Conservation (phyloP, 92 coral and sea anemone genomes). For the Diadumene lineata region DNA sequence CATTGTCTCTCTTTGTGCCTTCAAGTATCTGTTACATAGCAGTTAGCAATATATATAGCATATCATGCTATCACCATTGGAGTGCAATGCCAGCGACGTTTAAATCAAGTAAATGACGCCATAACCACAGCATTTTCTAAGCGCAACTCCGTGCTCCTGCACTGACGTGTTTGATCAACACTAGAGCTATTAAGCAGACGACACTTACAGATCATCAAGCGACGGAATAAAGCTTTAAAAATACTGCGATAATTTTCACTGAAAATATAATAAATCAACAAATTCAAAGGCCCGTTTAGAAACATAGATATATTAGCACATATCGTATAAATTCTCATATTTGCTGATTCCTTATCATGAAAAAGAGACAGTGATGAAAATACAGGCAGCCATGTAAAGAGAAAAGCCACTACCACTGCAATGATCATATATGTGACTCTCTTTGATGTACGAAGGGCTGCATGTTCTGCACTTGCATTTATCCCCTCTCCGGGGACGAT, state of each 20-base stretch:
- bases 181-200: no score
- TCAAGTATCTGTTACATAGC: no score
- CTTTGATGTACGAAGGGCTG: constrained; percentile 12
- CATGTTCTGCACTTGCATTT: not conserved
- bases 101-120: not conserved
- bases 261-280: not conserved
- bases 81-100: no score
- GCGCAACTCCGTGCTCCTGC: not conserved
- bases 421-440: constrained; percentile 27
- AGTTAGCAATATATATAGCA: no score
- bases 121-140: not conserved
- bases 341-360: no score
- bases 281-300: not conserved
- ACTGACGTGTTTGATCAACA: not conserved
- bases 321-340: not conserved
- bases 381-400: constrained; percentile 17
- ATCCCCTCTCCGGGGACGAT: constrained; percentile 17
- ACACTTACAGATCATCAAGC: no score
- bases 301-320: no score
- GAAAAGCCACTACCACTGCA: constrained; percentile 4
- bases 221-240: not conserved
- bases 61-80: no score
- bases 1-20: no score
- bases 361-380: not conserved
- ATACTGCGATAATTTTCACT: not conserved